Evolutionary conservation across 2,113 vertebrate species (phyloP).

Genomic region (Orientallactaga bullata): DNA sequence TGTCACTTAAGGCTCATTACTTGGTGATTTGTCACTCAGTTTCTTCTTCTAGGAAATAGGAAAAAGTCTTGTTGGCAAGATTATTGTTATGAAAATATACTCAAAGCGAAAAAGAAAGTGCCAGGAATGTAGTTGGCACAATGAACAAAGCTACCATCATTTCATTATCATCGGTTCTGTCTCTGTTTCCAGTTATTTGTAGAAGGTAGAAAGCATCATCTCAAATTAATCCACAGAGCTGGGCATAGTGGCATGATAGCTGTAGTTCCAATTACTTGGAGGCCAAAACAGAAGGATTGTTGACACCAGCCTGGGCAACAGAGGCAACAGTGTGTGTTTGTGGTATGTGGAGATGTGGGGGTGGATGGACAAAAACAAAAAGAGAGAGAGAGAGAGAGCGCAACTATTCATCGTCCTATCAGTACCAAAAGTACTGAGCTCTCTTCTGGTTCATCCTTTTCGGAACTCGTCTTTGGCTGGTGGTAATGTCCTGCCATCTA

Average conservation of each 20-base stretch:
- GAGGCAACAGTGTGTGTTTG: not conserved
- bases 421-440: not conserved
- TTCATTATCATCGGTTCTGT: not conserved
- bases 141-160: not conserved
- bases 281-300: not conserved
- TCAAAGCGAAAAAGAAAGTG: not conserved
- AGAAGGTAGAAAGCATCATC: not conserved
- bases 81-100: not conserved
- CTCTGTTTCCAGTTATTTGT: slow-evolving; percentile 3
- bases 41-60: not conserved
- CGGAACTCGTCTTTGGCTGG: not conserved
- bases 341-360: too few species aligned
- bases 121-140: not conserved
- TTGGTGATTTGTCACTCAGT: not conserved
- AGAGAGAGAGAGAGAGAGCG: not conserved
- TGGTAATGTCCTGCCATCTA: not conserved
- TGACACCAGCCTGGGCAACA: not conserved
- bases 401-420: not conserved
- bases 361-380: not conserved
- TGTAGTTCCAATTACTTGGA: not conserved
- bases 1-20: not conserved
- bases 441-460: not conserved
- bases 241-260: too few species aligned
- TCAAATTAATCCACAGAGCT: not conserved
- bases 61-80: not conserved